phyloP scores from a whole-genome alignment of 2,888 invertebrate genomes.

The Formica aserva region DNA sequence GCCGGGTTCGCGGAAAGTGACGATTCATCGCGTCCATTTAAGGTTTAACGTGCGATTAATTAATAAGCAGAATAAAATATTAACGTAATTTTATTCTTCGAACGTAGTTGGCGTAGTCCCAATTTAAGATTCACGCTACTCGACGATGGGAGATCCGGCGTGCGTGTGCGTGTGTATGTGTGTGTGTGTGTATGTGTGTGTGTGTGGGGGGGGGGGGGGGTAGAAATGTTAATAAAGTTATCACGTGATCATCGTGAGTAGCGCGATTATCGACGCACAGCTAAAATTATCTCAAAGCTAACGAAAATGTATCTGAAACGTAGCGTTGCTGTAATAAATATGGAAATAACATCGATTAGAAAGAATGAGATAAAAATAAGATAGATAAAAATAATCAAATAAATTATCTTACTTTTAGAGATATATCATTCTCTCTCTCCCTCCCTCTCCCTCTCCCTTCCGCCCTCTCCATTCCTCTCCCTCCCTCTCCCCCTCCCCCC shows the following conservation, averaged over 20 bases:
- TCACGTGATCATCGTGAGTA: constrained; percentile 28
- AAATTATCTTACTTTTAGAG: background rate
- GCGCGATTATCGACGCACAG: constrained; percentile 7
- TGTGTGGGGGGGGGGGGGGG: background rate
- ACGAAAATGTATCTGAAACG: constrained; percentile 3
- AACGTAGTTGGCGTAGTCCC: background rate
- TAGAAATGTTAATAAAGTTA: constrained; percentile 47
- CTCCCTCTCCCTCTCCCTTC: too few species aligned
- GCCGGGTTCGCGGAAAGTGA: background rate
- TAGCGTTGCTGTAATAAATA: background rate
- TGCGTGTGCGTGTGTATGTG: too few species aligned
- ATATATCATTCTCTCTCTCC: background rate
- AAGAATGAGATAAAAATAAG: background rate
- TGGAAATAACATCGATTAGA: background rate
- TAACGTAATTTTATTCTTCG: background rate
- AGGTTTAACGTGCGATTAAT: constrained; percentile 24
- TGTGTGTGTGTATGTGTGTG: background rate
- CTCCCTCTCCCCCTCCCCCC: too few species aligned
- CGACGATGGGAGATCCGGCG: background rate
- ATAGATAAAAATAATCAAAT: background rate
- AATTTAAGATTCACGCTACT: background rate
- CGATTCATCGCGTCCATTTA: background rate
- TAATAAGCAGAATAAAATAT: background rate
- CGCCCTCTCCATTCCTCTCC: too few species aligned
- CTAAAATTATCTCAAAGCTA: constrained; percentile 6